Conservation (phyloP, 2,113 vertebrate genomes). For the Perccottus glenii region DNA sequence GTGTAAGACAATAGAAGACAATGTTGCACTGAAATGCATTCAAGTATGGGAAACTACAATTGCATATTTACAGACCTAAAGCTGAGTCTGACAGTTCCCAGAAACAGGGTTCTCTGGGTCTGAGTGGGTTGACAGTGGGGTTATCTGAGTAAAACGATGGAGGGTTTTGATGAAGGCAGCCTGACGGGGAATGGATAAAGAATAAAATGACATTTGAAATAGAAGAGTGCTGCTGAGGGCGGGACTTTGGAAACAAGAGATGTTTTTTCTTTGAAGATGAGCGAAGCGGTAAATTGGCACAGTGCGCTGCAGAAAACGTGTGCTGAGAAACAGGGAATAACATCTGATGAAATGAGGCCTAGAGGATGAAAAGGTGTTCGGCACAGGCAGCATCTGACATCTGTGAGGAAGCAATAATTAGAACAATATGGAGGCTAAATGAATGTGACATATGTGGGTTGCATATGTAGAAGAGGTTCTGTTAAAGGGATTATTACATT, state of each 20-base stretch:
- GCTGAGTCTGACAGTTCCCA: no score
- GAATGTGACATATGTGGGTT: no score
- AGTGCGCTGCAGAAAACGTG: background rate
- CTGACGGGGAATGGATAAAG: conserved; percentile 16
- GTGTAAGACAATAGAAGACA: no score
- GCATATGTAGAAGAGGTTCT: no score
- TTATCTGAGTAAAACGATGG: conserved; percentile 19
- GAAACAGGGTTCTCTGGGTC: no score
- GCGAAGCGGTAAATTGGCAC: conserved; percentile 12
- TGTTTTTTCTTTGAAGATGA: conserved; percentile 26
- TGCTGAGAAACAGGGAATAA: background rate
- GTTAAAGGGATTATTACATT: no score
- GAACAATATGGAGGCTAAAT: no score
- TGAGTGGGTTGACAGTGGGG: background rate
- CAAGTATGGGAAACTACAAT: no score
- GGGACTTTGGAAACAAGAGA: background rate
- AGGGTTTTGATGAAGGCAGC: conserved; percentile 5
- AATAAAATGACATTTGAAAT: conserved; percentile 35
- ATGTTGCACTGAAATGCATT: no score
- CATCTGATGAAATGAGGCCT: background rate
- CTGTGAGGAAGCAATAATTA: background rate
- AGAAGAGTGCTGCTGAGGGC: background rate
- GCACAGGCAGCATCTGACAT: background rate
- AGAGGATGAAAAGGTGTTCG: background rate
- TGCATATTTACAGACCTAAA: no score